Percentiles rank a stretch among this genome's conserved stretches.
Evolutionary conservation across 2,888 invertebrate genomes (phyloP).

Genomic region (Epirrhoe alternata): DNA sequence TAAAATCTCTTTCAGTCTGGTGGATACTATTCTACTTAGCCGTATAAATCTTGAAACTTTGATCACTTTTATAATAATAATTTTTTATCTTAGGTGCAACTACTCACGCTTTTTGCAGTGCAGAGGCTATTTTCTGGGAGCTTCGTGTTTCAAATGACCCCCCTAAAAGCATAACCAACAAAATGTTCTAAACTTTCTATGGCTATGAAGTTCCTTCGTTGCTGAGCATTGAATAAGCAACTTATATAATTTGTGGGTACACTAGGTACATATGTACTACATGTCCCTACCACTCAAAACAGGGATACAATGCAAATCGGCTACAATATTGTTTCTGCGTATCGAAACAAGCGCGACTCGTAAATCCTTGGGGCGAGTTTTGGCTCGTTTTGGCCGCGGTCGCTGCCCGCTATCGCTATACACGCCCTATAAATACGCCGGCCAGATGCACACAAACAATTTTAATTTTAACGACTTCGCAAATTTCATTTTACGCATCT

Average conservation of each 20-base stretch:
- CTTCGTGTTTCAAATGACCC: not conserved
- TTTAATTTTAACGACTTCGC: conserved; percentile 65
- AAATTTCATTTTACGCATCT: conserved; percentile 48
- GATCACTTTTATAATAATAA: not conserved
- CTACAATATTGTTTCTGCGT: conserved; percentile 22
- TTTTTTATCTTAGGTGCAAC: not conserved
- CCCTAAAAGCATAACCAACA: too few species aligned
- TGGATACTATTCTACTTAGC: conserved; percentile 15
- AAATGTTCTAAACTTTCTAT: too few species aligned
- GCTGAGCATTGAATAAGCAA: not conserved
- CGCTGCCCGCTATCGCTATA: conserved; percentile 58
- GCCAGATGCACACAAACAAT: conserved; percentile 68
- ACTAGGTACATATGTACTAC: not conserved
- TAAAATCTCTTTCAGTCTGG: conserved; percentile 23
- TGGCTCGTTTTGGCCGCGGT: conserved; percentile 50
- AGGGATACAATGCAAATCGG: not conserved
- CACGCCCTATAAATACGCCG: conserved; percentile 74
- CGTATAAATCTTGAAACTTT: conserved; percentile 1
- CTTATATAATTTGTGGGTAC: not conserved
- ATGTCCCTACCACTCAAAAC: not conserved
- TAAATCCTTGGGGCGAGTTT: conserved; percentile 33
- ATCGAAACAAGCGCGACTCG: conserved; percentile 29
- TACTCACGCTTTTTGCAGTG: not conserved
- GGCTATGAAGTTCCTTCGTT: too few species aligned
- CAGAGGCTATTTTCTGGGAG: not conserved